These are phyloP conservation scores for Epinephelus awoara DNA, from an alignment of 2,797 vertebrate species.

Conservation along the genomic window DNA sequence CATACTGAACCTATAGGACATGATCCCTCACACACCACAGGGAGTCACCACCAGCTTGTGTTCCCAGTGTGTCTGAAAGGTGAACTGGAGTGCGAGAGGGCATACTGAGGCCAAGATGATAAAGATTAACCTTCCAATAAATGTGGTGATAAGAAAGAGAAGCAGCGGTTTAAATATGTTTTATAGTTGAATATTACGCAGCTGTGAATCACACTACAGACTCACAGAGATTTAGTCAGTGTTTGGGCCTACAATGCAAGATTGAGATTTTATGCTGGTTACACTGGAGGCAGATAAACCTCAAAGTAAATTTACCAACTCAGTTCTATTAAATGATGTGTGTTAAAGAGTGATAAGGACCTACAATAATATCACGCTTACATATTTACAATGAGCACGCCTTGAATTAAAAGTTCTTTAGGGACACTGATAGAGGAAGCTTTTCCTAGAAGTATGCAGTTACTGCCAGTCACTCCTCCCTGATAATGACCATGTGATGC, in stretches of 20 bases:
- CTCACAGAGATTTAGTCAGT: neutral
- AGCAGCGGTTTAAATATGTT: slow-evolving; percentile 35
- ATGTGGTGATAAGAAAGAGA: slow-evolving; percentile 61
- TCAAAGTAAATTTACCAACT: neutral
- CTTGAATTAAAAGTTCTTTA: slow-evolving; percentile 17
- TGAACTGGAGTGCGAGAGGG: slow-evolving; percentile 55
- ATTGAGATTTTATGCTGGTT: neutral
- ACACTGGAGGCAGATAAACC: neutral
- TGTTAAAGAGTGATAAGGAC: slow-evolving; percentile 10
- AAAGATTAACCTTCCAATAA: slow-evolving; percentile 57
- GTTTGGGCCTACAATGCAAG: neutral
- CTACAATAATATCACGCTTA: slow-evolving; percentile 19
- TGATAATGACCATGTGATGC: slow-evolving; percentile 68
- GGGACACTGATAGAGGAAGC: neutral
- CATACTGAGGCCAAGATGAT: slow-evolving; percentile 63
- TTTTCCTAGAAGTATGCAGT: slow-evolving; percentile 41
- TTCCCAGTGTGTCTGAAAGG: slow-evolving; percentile 31
- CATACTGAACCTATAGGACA: neutral
- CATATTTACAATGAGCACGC: slow-evolving; percentile 24
- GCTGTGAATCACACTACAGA: slow-evolving; percentile 23
- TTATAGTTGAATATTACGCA: slow-evolving; percentile 37
- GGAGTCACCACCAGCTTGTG: slow-evolving; percentile 1
- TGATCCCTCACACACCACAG: neutral
- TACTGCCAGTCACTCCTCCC: slow-evolving; percentile 67
- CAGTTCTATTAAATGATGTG: neutral